Evolutionary conservation across 2,888 invertebrate species (phyloP).

Genomic region (Synergus umbraculus): DNA sequence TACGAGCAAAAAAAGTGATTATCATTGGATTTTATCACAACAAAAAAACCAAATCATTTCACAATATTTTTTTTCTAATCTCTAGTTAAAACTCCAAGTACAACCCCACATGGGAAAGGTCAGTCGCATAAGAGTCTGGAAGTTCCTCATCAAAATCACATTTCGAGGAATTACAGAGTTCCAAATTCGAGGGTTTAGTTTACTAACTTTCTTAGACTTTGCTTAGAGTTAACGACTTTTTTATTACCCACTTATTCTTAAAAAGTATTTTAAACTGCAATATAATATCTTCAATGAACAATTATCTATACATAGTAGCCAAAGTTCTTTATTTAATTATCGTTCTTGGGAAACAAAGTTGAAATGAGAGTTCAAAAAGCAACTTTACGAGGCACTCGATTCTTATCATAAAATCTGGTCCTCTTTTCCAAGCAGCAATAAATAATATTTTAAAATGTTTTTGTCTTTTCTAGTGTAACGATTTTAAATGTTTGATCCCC

Average conservation of each 20-base stretch:
- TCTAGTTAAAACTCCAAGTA: constrained; percentile 4
- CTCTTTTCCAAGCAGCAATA: not conserved
- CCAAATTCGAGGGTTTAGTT: not conserved
- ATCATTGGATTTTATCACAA: not conserved
- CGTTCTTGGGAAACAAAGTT: constrained; percentile 9
- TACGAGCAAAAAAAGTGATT: not conserved
- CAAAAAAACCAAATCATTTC: constrained; percentile 8
- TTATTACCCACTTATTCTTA: constrained; percentile 12
- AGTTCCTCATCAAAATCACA: not conserved
- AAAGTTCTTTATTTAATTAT: not conserved
- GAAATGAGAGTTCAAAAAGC: not conserved
- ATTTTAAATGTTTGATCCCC: too few relatives aligned
- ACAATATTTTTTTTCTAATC: constrained; percentile 34
- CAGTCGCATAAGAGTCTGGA: constrained; percentile 16
- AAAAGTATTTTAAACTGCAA: constrained; percentile 4
- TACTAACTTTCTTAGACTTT: too few relatives aligned
- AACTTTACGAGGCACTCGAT: not conserved
- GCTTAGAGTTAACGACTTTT: constrained; percentile 17
- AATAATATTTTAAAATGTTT: not conserved
- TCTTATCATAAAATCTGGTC: constrained; percentile 3
- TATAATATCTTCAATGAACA: not conserved
- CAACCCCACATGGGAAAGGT: constrained; percentile 34
- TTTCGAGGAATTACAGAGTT: constrained; percentile 1
- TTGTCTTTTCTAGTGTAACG: not conserved
- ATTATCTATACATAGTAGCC: constrained; percentile 19